Evolutionary conservation across 2,888 invertebrate genomes (phyloP), one percentile per base, ranked within the genome.

Genomic region (Drosophila meridiana): DNA sequence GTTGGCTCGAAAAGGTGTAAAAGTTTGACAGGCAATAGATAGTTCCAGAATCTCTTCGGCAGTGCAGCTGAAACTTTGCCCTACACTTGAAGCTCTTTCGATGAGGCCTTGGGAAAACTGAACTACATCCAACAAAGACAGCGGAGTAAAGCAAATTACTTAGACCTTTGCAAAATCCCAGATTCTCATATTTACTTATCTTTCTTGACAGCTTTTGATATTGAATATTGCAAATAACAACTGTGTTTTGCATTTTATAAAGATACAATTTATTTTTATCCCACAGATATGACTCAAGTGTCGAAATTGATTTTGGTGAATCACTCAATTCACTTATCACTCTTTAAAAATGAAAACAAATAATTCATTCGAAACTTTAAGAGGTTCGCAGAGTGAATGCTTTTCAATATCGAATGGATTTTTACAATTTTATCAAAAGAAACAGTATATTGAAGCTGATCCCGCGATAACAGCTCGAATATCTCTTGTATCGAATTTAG

Each of bases 21-120:
- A 78, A 79, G 64, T 78, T 79, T 75, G 79, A 78, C 79, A 78
- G 67, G 68, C 79, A 64, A 75, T 75, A 79, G 79, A 78, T 79
- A 78, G 75, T 79, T 75, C 9, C 32, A 26, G 48, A 43, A 73
- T 58, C 45, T 60, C 52, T 60, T 64, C 63, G 60, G 48, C 45
- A 58, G 20, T 30, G n/a, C 52, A 59, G 47, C 57, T 45, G 59
- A 59, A 66, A 66, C 76, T 66, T 77, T 76, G 38, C 48, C 52
- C 28, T 62, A 61, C 57, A 60, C 57, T 30, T 63, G 26, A 63
- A 63, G 13, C 47, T 8, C 11, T 53, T 52, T 38, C 28, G 52
- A 36, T 52, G n/a, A 38, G 30, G 38, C 11, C 32, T 34, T 32
- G 28, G 26, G n/a, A 26, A 60, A 60, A 48, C 26, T 68, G 9